Percentiles rank a stretch among this genome's conserved stretches.
phyloP scores from a whole-genome alignment of 64 coral and sea anemone genomes.

The Actinia equina region DNA sequence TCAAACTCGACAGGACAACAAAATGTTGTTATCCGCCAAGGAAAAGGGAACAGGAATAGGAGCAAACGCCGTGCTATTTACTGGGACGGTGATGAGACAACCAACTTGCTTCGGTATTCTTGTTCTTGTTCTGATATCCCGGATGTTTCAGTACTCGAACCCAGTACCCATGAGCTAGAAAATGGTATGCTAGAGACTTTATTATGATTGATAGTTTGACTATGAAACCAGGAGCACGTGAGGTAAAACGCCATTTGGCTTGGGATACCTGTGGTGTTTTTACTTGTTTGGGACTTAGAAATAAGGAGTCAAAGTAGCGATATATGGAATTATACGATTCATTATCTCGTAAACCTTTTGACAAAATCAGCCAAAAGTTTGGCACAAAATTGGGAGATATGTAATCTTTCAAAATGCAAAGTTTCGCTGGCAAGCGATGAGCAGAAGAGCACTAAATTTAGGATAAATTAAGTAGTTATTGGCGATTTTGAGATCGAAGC shows the following conservation, averaged over 20 bases:
- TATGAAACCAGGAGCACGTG: background rate
- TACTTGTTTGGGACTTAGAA: background rate
- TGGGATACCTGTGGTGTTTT: background rate
- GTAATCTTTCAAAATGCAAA: too few relatives aligned
- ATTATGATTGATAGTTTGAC: background rate
- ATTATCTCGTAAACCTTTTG: too few relatives aligned
- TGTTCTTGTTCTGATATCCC: conserved; percentile 30
- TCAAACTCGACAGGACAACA: background rate
- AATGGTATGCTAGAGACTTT: conserved; percentile 13
- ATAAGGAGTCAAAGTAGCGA: too few relatives aligned
- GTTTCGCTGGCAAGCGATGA: too few relatives aligned
- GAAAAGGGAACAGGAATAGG: background rate
- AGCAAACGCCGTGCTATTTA: conserved; percentile 21
- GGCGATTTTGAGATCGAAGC: too few relatives aligned
- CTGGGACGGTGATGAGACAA: conserved; percentile 11
- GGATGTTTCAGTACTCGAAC: conserved; percentile 8
- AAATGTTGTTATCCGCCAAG: background rate
- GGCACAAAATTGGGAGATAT: too few relatives aligned
- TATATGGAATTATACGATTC: too few relatives aligned
- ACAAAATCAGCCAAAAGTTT: too few relatives aligned
- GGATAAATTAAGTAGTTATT: too few relatives aligned
- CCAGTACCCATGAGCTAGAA: background rate
- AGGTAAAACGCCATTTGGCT: background rate
- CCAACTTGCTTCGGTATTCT: conserved; percentile 12
- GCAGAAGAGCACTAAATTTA: too few relatives aligned